These are phyloP conservation scores for Parasteatoda tepidariorum DNA, from an alignment of 1,140 invertebrate genomes.

Conservation along the genomic window DNA sequence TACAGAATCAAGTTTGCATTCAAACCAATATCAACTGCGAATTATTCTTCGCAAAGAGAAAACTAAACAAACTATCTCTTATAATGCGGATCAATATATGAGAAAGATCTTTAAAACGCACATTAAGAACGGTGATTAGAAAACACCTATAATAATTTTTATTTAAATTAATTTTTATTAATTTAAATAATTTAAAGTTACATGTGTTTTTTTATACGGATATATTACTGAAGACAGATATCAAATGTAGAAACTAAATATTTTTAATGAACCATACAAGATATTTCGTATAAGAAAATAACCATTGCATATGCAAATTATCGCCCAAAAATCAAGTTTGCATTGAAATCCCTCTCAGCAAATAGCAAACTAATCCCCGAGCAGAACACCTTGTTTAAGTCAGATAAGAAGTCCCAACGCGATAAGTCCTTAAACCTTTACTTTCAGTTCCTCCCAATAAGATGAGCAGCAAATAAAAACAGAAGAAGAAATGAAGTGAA, in stretches of 20 bases:
- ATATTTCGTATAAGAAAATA: background rate
- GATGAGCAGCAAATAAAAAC: conserved; percentile 15
- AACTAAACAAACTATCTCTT: too few species aligned
- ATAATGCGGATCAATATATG: background rate
- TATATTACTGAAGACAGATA: too few species aligned
- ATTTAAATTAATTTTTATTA: too few species aligned
- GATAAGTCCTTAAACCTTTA: background rate
- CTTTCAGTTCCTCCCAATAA: background rate
- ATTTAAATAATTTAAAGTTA: too few species aligned
- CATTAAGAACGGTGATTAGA: too few species aligned
- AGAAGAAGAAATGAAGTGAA: background rate
- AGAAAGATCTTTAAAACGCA: too few species aligned
- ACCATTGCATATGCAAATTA: background rate
- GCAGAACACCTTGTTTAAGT: background rate
- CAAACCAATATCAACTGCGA: too few species aligned
- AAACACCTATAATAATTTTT: too few species aligned
- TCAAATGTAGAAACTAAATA: background rate
- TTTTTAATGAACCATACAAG: background rate
- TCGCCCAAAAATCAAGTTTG: background rate
- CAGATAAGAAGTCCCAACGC: background rate
- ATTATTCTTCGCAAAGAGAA: too few species aligned
- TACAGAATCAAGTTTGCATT: too few species aligned
- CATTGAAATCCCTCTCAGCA: background rate
- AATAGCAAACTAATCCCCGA: background rate
- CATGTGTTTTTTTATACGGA: too few species aligned